These are phyloP conservation scores for Dromococcyx pavoninus DNA, from an alignment of 2,797 vertebrate species.

Conservation along the genomic window DNA sequence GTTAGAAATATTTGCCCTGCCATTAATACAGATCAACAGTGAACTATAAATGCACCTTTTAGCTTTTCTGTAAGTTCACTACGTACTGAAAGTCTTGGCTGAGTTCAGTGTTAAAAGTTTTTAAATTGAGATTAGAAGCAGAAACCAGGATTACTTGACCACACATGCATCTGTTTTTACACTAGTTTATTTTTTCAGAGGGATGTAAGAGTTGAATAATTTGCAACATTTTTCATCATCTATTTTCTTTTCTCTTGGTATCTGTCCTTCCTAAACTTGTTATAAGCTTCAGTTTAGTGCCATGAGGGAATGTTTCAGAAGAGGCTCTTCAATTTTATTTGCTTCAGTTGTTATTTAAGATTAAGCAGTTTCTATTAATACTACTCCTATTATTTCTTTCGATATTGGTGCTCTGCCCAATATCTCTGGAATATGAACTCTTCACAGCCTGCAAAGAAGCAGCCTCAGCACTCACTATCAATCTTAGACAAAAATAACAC, in stretches of 20 bases:
- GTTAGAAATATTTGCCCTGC: background rate
- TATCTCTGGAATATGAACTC: background rate
- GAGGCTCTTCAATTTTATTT: conserved; percentile 3
- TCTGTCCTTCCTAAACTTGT: background rate
- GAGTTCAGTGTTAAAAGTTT: background rate
- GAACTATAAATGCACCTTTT: background rate
- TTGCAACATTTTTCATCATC: background rate
- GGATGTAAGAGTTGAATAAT: background rate
- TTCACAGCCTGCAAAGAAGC: background rate
- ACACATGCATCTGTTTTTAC: background rate
- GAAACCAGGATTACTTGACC: background rate
- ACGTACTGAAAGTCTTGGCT: background rate
- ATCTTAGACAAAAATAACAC: background rate
- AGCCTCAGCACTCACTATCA: background rate
- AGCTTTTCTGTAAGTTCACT: background rate
- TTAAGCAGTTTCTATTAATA: conserved; percentile 7
- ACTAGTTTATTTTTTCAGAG: background rate
- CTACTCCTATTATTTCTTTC: background rate
- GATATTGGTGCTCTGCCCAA: background rate
- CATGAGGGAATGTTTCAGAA: background rate
- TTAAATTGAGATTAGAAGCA: background rate
- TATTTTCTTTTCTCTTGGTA: background rate
- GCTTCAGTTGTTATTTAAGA: conserved; percentile 1
- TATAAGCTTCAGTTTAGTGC: background rate
- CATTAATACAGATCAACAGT: background rate